These are phyloP conservation scores for Tanytarsus gracilentus DNA, from an alignment of 2,888 invertebrate genomes.

Conservation along the genomic window DNA sequence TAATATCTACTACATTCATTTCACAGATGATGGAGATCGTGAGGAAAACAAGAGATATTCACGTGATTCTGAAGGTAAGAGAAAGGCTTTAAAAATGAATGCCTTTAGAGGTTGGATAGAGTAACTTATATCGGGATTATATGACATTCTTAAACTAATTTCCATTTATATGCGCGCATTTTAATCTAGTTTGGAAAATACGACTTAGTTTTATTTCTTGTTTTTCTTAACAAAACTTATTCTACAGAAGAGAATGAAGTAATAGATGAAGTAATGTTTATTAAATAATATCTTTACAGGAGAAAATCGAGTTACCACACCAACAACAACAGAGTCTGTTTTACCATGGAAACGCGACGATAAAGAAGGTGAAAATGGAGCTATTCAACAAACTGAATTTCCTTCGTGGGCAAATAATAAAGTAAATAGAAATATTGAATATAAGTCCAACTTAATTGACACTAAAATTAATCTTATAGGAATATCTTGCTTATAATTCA, in stretches of 20 bases:
- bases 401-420: constrained; percentile 94
- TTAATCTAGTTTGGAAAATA: too few species aligned
- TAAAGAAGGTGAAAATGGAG: constrained; percentile 56
- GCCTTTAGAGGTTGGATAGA: too few species aligned
- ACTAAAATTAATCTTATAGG: too few species aligned
- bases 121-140: too few species aligned
- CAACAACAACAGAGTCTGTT: constrained; percentile 81
- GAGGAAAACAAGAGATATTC: constrained; percentile 43
- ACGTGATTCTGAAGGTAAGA: constrained; percentile 45
- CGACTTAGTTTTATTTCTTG: too few species aligned
- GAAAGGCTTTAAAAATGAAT: constrained; percentile 12
- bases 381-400: constrained; percentile 76
- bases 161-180: too few species aligned
- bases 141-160: neutral
- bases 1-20: constrained; percentile 38
- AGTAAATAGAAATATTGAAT: too few species aligned
- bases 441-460: too few species aligned
- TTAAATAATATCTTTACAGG: constrained; percentile 45
- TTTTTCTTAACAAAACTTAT: too few species aligned
- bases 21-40: constrained; percentile 42
- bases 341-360: constrained; percentile 89
- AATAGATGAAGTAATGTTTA: too few species aligned
- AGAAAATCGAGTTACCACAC: constrained; percentile 68
- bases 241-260: too few species aligned
- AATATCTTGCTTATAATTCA: constrained; percentile 82